Evolutionary conservation across 2,113 vertebrate genomes (phyloP).

Genomic region (Sylvia atricapilla): DNA sequence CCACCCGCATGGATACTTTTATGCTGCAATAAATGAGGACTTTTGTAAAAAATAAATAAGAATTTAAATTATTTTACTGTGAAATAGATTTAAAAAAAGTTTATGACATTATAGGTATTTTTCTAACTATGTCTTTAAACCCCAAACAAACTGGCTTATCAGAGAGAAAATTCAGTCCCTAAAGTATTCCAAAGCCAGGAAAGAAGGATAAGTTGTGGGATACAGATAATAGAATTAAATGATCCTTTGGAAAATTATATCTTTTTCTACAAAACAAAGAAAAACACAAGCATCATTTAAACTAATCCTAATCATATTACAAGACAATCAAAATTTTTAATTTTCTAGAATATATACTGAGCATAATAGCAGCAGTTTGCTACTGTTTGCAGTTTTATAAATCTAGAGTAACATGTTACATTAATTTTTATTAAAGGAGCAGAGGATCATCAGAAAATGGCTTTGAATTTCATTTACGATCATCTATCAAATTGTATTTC

Average conservation of each 20-base stretch:
- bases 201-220: neutral
- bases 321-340: neutral
- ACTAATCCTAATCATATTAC: neutral
- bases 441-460: neutral
- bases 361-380: neutral
- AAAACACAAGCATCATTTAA: neutral
- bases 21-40: neutral
- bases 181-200: neutral
- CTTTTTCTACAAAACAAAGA: neutral
- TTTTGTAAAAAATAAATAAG: neutral
- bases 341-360: neutral
- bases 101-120: neutral
- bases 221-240: neutral
- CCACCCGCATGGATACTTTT: neutral
- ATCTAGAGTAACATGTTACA: neutral
- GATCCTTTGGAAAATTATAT: neutral
- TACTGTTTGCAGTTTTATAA: neutral
- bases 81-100: neutral
- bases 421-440: conserved; percentile 44
- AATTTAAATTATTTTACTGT: neutral
- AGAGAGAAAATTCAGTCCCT: neutral
- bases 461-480: conserved; percentile 7
- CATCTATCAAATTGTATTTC: neutral
- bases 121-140: neutral
- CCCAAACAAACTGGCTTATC: neutral